A percentile compares a stretch with the other conserved stretches of the same genome.
These are phyloP conservation scores for Muraenolepis orangiensis DNA, from an alignment of 2,797 vertebrate species.

Conservation along the genomic window DNA sequence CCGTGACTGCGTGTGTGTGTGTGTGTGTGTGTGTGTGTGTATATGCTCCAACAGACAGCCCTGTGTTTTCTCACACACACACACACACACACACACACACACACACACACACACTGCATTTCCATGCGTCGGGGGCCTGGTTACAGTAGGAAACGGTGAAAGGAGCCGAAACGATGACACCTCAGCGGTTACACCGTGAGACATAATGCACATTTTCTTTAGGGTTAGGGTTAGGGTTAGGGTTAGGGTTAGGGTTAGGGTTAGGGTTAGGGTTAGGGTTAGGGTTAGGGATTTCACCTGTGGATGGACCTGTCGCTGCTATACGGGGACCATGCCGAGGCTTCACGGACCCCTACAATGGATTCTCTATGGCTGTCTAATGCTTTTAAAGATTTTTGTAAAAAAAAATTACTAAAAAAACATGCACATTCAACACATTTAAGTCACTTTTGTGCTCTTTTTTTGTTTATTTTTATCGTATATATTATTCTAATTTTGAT, in stretches of 20 bases:
- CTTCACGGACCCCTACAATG: background rate
- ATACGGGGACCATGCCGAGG: no score
- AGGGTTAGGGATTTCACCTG: no score
- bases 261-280: no score
- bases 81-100: conserved; percentile 23
- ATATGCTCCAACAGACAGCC: conserved; percentile 42
- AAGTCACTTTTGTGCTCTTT: no score
- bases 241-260: no score
- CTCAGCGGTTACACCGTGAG: conserved; percentile 52
- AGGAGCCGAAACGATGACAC: conserved; percentile 67
- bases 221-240: no score
- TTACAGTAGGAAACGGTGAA: conserved; percentile 60
- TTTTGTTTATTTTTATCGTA: no score
- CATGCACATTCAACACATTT: no score
- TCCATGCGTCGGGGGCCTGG: conserved; percentile 43
- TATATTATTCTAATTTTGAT: no score
- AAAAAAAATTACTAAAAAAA: no score
- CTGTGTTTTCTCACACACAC: conserved; percentile 43
- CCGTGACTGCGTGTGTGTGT: background rate
- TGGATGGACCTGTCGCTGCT: conserved; percentile 40
- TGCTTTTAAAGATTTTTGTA: no score
- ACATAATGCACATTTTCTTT: conserved; percentile 50
- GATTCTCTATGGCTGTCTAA: no score
- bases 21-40: background rate
- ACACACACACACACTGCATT: conserved; percentile 37